Conservation (phyloP, 2,113 vertebrate species). For the Lucifuga dentata region DNA sequence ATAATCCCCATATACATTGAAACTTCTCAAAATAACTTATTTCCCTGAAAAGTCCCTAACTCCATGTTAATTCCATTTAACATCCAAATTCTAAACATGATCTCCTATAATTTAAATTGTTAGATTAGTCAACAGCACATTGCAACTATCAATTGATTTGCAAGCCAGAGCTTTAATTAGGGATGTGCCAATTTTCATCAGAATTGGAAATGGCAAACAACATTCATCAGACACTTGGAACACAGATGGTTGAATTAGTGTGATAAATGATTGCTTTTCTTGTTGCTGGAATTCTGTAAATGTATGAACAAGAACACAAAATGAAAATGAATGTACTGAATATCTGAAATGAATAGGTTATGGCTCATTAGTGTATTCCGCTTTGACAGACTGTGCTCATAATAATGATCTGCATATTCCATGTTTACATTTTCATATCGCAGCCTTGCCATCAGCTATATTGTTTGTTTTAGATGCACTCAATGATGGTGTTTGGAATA, state of each 20-base stretch:
- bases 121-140: slow-evolving; percentile 4
- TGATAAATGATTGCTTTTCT: slow-evolving; percentile 11
- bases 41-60: no score
- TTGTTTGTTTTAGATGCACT: slow-evolving; percentile 14
- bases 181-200: slow-evolving; percentile 28
- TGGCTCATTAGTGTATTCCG: not conserved
- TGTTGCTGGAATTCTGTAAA: slow-evolving; percentile 10
- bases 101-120: slow-evolving; percentile 16
- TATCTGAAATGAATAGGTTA: not conserved
- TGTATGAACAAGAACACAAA: not conserved
- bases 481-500: slow-evolving; percentile 33
- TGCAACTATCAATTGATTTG: slow-evolving; percentile 16
- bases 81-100: not conserved
- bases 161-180: slow-evolving; percentile 28
- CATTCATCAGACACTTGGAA: slow-evolving; percentile 29
- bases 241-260: slow-evolving; percentile 27
- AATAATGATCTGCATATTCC: slow-evolving; percentile 14
- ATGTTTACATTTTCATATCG: slow-evolving; percentile 18
- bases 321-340: not conserved
- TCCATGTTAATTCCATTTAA: not conserved
- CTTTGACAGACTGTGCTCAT: slow-evolving; percentile 8
- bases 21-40: no score
- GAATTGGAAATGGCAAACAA: slow-evolving; percentile 30
- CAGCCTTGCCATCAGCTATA: not conserved
- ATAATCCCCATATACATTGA: no score